Percentiles rank a stretch among this genome's conserved stretches.
Conservation (phyloP, 2,113 vertebrate species). For the Copsychus sechellarum region DNA sequence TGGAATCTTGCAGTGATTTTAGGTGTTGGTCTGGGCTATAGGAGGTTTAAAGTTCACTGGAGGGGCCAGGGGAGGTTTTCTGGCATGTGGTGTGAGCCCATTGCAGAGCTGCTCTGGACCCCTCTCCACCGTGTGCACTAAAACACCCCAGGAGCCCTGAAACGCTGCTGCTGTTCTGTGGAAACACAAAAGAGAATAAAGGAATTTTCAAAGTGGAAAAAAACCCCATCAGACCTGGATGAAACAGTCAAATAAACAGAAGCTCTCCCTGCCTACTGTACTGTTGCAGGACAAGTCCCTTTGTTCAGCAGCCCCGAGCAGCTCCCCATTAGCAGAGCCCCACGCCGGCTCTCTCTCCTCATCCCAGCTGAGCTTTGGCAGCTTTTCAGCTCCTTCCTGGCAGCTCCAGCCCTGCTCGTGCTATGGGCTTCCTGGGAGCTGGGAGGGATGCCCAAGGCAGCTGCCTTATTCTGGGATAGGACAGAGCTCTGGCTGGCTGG, state of each 20-base stretch:
- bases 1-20: neutral
- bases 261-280: slow-evolving; percentile 3
- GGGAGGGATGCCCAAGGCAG: neutral
- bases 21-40: neutral
- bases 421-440: neutral
- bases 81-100: neutral
- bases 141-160: neutral
- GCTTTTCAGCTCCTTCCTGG: neutral
- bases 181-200: slow-evolving; percentile 25
- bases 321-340: neutral
- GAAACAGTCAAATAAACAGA: neutral
- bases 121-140: neutral
- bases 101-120: neutral
- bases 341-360: neutral
- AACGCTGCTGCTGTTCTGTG: neutral
- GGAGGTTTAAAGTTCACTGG: neutral
- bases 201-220: slow-evolving; percentile 3
- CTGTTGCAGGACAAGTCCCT: slow-evolving; percentile 1
- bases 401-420: rapidly evolving
- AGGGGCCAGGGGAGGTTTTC: neutral
- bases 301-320: neutral
- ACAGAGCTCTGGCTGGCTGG: neutral
- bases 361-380: neutral
- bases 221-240: neutral
- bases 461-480: neutral